Evolutionary conservation across 2,888 invertebrate genomes (phyloP), one percentile per base, ranked within the genome.

Genomic region (Chymomyza procnemis): DNA sequence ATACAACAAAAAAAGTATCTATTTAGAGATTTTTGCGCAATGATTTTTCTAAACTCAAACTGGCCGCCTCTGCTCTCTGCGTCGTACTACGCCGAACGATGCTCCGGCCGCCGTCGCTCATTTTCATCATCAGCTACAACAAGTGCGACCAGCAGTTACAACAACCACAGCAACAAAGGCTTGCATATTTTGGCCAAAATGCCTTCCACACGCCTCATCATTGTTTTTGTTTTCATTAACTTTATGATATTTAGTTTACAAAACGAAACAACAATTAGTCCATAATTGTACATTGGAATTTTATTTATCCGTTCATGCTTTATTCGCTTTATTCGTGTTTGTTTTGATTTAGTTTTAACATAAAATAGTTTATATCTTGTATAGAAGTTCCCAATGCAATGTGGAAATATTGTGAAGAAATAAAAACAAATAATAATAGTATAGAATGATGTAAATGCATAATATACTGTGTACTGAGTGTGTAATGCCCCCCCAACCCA

Each of bases 371-470:
- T 69, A 67, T 60, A 65, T 55, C 47, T 21, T 69, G 12, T 41
- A 41, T 41, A 41, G 34, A 41, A 41, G 12, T 12, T 41, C 34
- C 34, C 65, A 79, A 69, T 60, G 48, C 67, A 69, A 71, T 79
- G 72, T 80, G 69, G 81, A 59, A 61, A 71, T 67, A 71, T 64
- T 77, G 72, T 65, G n/a, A n/a, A n/a, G n/a, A n/a, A 85, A 85
- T 80, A 80, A 80, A 81, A 77, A 67, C 30, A 50, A 56, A 48
- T 73, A 41, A 41, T 41, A 12, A 41, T 41, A 41, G 34, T 2
- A 41, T 41, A 41, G 34, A 41, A 12, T 41, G 34, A 9, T 26
- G 26, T 1, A 26, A 8, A 26, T 41, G 34, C 12, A 41, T 41
- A 12, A 1, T 12, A 41, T 26, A n/a, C n/a, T n/a, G 34, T 34